Percentiles rank a stretch among this genome's conserved stretches.
phyloP scores from a whole-genome alignment of 2,888 invertebrate species.

The Lathronympha strigana region DNA sequence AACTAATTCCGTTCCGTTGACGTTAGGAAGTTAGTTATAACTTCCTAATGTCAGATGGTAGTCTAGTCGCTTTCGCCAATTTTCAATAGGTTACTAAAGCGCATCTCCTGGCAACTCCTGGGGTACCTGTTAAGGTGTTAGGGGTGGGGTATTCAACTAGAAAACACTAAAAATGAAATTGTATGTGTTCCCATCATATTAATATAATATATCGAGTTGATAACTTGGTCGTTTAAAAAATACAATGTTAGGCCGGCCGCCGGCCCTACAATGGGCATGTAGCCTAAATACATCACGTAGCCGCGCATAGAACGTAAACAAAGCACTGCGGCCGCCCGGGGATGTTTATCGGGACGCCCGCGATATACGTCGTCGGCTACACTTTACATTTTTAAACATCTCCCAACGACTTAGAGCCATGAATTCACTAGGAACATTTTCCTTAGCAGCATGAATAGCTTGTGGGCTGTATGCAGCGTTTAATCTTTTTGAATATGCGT shows the following conservation, averaged over 20 bases:
- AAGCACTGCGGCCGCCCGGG: slow-evolving; percentile 63
- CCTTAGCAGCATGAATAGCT: slow-evolving; percentile 1
- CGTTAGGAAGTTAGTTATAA: too few relatives aligned
- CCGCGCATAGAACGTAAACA: slow-evolving; percentile 59
- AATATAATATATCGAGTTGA: neutral
- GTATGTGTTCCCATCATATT: too few relatives aligned
- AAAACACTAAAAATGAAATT: too few relatives aligned
- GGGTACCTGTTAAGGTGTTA: too few relatives aligned
- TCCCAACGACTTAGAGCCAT: slow-evolving; percentile 45
- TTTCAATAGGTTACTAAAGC: too few relatives aligned
- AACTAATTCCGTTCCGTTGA: too few relatives aligned
- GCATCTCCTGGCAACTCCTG: too few relatives aligned
- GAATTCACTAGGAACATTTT: slow-evolving; percentile 17
- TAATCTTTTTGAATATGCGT: neutral
- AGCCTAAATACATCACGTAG: slow-evolving; percentile 56
- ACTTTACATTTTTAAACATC: slow-evolving; percentile 71
- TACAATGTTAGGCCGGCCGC: neutral
- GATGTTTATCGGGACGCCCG: slow-evolving; percentile 71
- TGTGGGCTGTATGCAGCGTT: neutral
- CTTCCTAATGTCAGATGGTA: too few relatives aligned
- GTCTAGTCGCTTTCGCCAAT: too few relatives aligned
- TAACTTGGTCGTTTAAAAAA: neutral
- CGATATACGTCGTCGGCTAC: slow-evolving; percentile 64
- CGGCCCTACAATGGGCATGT: slow-evolving; percentile 13
- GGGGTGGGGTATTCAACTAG: too few relatives aligned